Evolutionary conservation across 2,113 vertebrate genomes (phyloP), one percentile per base, ranked within the genome.

Genomic region (Hyperopisus bebe): DNA sequence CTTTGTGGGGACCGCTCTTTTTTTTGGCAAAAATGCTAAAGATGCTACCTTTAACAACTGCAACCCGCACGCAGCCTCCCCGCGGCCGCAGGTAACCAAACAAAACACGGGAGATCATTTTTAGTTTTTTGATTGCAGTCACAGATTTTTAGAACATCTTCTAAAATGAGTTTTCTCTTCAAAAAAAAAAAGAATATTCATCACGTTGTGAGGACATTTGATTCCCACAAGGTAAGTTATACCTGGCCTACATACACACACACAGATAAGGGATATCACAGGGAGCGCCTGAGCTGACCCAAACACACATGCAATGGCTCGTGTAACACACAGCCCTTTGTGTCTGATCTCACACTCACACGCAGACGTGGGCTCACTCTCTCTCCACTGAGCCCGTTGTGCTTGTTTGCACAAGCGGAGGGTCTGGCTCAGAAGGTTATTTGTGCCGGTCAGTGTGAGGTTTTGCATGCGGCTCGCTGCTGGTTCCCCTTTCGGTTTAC

Each of bases 251-350:
- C 62, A 70, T 21, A 53, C 15, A 53, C 82, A 62, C 21, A 62
- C 21, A 47, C 21, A 42, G 77, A 89, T 89, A 85, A 89, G 80
- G 24, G 74, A 9, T 47, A 84, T 83, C 48, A 31, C n/a, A 84
- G 89, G 51, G 77, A 15, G 13, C 35, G 77, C 24, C 42, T 27
- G 42, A 24, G 62, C 48, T n/a, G 66, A 80, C 47, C 46, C 47
- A 58, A 42, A 53, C 15, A 35, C 10, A 83, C 35, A 84, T 15
- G 11, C 10, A 35, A 17, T 31, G n/a, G 35, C 48, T 90, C 11
- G 11, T 15, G 39, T 35, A 90, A 70, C 55, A 74, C 89, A 85
- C 31, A 51, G 89, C 19, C 19, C 89, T 66, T 88, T 88, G 87
- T 88, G 87, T 88, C 53, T 31, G 9, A 58, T 19, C 11, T 21